These are phyloP conservation scores for Latheticus oryzae DNA, from an alignment of 2,888 invertebrate genomes.

Conservation along the genomic window DNA sequence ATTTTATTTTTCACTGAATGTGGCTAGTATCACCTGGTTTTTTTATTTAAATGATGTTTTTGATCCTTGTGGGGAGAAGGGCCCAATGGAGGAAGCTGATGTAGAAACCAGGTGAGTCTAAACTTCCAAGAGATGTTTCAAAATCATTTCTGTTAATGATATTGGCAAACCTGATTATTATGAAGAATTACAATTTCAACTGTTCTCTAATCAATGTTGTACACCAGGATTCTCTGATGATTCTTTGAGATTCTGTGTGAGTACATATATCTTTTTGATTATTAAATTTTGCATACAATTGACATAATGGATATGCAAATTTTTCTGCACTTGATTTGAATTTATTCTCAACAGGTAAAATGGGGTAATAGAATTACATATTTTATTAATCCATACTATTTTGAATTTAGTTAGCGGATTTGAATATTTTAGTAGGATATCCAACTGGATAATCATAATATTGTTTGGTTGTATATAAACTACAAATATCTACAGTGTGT, in stretches of 20 bases:
- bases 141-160: no score
- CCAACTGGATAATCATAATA: neutral
- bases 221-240: slow-evolving; percentile 7
- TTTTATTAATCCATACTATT: neutral
- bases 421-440: neutral
- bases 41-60: no score
- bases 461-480: neutral
- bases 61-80: no score
- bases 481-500: neutral
- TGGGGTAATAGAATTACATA: neutral
- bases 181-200: no score
- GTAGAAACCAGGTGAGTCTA: no score
- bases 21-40: no score
- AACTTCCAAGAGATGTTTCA: no score
- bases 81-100: no score
- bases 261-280: slow-evolving; percentile 10
- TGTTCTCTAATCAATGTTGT: no score
- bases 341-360: neutral
- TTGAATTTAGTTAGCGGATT: neutral
- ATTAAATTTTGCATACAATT: slow-evolving; percentile 6
- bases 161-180: no score
- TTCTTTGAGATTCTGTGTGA: slow-evolving; percentile 2
- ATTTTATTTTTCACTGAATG: no score
- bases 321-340: neutral
- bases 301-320: neutral